A percentile compares a stretch with the other conserved stretches of the same genome.
phyloP scores from a whole-genome alignment of 1,140 invertebrate genomes.

The Drosophila tani region DNA sequence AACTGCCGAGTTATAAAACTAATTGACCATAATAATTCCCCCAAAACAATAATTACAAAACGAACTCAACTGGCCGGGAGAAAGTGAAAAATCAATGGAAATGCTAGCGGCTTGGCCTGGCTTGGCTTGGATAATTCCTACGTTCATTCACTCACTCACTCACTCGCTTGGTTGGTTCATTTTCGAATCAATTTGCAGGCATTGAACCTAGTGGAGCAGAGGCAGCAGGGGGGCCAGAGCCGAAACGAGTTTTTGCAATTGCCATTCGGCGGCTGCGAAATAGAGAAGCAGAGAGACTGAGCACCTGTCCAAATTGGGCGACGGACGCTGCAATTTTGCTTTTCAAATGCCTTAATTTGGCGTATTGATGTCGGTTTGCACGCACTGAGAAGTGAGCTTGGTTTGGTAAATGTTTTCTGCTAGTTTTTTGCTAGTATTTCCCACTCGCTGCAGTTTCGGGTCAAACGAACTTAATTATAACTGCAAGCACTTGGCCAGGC shows the following conservation, averaged over 20 bases:
- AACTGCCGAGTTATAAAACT: conserved; percentile 41
- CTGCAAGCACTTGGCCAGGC: conserved; percentile 43
- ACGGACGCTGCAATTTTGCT: conserved; percentile 35
- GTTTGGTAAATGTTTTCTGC: conserved; percentile 19
- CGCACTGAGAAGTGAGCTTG: conserved; percentile 44
- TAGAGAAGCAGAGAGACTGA: conserved; percentile 17
- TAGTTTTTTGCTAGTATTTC: neutral
- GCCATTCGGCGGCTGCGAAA: conserved; percentile 10
- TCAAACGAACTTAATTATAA: conserved; percentile 42
- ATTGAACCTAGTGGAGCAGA: conserved; percentile 60
- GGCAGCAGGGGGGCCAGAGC: neutral
- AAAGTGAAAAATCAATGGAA: conserved; percentile 74
- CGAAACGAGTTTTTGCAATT: conserved; percentile 63
- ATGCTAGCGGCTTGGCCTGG: conserved; percentile 13
- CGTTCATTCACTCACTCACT: conserved; percentile 20
- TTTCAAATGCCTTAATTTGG: conserved; percentile 61
- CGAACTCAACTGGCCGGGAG: conserved; percentile 41
- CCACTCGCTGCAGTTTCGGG: conserved; percentile 10
- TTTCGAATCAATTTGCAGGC: conserved; percentile 71
- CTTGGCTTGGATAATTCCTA: conserved; percentile 26
- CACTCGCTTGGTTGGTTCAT: conserved; percentile 40
- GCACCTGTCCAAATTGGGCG: conserved; percentile 62
- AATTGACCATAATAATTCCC: conserved; percentile 66
- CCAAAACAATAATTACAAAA: conserved; percentile 60
- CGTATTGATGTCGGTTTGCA: conserved; percentile 42